These are phyloP conservation scores for Eutrigla gurnardus DNA, from an alignment of 2,797 vertebrate genomes.

Conservation along the genomic window DNA sequence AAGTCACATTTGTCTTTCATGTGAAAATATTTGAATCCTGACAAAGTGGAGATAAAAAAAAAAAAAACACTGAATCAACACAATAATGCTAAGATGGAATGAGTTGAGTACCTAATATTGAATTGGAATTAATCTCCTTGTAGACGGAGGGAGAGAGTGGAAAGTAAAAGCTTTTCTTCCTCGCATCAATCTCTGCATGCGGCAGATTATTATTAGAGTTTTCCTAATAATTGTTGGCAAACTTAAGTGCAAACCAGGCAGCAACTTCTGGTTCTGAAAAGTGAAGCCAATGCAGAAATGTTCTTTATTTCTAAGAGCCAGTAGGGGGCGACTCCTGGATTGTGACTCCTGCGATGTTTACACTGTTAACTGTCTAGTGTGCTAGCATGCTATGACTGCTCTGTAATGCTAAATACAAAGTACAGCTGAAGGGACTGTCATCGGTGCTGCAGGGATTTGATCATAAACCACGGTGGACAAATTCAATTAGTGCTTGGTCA, in stretches of 20 bases:
- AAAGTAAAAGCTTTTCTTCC: slow-evolving; percentile 28
- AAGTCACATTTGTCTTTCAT: slow-evolving; percentile 68
- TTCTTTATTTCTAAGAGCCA: no score
- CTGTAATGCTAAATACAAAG: background rate
- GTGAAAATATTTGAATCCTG: slow-evolving; percentile 68
- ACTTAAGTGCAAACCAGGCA: no score
- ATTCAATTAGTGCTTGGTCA: background rate
- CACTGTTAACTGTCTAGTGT: background rate
- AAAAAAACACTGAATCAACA: slow-evolving; percentile 51
- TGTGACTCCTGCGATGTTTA: background rate
- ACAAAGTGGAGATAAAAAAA: slow-evolving; percentile 30
- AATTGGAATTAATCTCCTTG: slow-evolving; percentile 61
- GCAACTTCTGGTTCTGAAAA: no score
- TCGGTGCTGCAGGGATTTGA: background rate
- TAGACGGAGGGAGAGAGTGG: slow-evolving; percentile 31
- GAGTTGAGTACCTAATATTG: slow-evolving; percentile 43
- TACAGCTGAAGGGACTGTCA: background rate
- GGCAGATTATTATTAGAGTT: background rate
- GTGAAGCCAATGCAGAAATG: no score
- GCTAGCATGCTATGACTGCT: background rate
- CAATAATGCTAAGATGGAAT: slow-evolving; percentile 61
- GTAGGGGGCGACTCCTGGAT: no score
- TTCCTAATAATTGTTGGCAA: no score
- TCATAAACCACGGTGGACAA: background rate
- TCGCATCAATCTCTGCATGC: slow-evolving; percentile 20